Conservation (phyloP, 2,888 invertebrate species). For the Euspilapteryx auroguttella region DNA sequence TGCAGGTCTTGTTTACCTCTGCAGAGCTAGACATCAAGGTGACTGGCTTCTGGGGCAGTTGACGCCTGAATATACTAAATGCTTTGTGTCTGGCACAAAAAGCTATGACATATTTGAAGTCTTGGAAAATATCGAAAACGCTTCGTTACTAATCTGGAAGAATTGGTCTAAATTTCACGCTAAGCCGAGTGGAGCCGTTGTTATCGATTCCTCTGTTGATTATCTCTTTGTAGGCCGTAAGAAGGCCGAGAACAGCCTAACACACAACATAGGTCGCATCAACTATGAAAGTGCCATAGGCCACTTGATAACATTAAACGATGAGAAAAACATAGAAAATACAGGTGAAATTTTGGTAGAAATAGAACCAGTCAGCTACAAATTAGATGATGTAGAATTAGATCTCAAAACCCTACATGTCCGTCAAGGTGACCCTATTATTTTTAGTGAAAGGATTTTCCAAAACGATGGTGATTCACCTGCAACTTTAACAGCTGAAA, state of each 20-base stretch:
- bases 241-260: constrained; percentile 32
- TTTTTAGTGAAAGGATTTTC: constrained; percentile 53
- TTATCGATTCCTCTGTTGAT: constrained; percentile 47
- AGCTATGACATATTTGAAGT: constrained; percentile 68
- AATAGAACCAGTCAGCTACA: constrained; percentile 77
- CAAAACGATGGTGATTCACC: constrained; percentile 58
- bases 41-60: constrained; percentile 75
- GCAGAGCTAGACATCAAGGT: constrained; percentile 71
- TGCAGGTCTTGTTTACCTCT: constrained; percentile 67
- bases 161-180: constrained; percentile 71
- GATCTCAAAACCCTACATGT: constrained; percentile 55
- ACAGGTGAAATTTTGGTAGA: constrained; percentile 79
- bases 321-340: constrained; percentile 61
- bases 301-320: constrained; percentile 68
- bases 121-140: constrained; percentile 75
- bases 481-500: constrained; percentile 70
- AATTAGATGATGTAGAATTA: constrained; percentile 68
- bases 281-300: constrained; percentile 69
- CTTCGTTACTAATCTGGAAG: constrained; percentile 76
- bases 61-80: constrained; percentile 59
- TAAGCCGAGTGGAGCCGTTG: constrained; percentile 70
- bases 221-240: constrained; percentile 38
- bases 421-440: constrained; percentile 42
- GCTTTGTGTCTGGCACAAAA: constrained; percentile 66
- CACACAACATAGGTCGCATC: constrained; percentile 72